phyloP scores from a whole-genome alignment of 2,113 vertebrate genomes.

The Penelope pileata region DNA sequence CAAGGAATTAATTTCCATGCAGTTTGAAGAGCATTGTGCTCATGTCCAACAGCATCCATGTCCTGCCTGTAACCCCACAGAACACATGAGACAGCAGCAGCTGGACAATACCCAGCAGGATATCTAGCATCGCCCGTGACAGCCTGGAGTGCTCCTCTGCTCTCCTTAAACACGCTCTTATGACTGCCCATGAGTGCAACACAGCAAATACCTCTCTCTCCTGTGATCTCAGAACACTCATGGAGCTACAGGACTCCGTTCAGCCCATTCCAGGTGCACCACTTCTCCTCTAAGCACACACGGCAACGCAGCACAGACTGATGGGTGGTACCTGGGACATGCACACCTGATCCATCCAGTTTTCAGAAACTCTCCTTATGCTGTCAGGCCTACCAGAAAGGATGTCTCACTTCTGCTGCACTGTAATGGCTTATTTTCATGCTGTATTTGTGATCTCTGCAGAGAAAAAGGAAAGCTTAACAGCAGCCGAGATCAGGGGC shows the following conservation, averaged over 20 bases:
- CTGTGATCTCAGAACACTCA: accelerated
- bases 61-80: background rate
- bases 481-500: background rate
- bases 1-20: background rate
- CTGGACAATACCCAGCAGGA: background rate
- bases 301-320: background rate
- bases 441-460: background rate
- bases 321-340: background rate
- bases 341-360: too few relatives aligned
- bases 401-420: background rate
- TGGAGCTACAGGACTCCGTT: background rate
- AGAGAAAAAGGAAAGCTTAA: background rate
- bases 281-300: background rate
- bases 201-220: background rate
- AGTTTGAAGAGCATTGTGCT: background rate
- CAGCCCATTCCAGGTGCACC: background rate
- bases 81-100: background rate
- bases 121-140: background rate
- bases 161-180: background rate
- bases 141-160: background rate
- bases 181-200: accelerated
- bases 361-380: background rate
- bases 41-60: background rate
- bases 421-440: background rate
- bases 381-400: background rate